Evolutionary conservation across 2,888 invertebrate species (phyloP).

Genomic region (Habroteleia sp.): DNA sequence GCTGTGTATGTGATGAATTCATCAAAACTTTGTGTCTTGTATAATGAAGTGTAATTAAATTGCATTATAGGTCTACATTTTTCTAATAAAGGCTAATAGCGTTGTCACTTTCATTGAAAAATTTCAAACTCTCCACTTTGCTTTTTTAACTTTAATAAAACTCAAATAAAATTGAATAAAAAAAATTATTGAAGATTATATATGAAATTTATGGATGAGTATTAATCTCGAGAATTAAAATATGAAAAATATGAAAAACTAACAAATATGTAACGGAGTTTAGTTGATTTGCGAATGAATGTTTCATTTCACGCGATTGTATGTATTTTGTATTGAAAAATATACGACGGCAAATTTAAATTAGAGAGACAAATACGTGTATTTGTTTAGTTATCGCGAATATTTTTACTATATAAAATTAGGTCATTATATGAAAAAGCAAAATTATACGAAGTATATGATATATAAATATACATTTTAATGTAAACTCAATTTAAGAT

Average conservation of each 20-base stretch:
- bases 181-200: conserved; percentile 26
- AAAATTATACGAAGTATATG: no score
- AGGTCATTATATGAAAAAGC: conserved; percentile 2
- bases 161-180: background rate
- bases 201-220: conserved; percentile 2
- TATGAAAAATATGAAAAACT: no score
- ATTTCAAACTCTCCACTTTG: conserved; percentile 12
- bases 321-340: conserved; percentile 18
- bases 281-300: conserved; percentile 1
- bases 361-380: background rate
- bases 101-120: conserved; percentile 12
- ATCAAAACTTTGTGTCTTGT: conserved; percentile 51
- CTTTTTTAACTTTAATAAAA: conserved; percentile 34
- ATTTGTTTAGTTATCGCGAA: background rate
- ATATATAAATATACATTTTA: no score
- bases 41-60: conserved; percentile 41
- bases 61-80: conserved; percentile 29
- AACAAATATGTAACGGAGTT: background rate
- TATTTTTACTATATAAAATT: background rate
- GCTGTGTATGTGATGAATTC: conserved; percentile 49
- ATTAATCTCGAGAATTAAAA: conserved; percentile 25
- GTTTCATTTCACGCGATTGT: conserved; percentile 1
- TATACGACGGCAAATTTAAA: background rate
- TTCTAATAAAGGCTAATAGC: conserved; percentile 14
- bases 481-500: no score